A percentile compares a stretch with the other conserved stretches of the same genome.
These are phyloP conservation scores for Hydrotaea diabolus DNA, from an alignment of 2,888 invertebrate genomes.

Conservation along the genomic window DNA sequence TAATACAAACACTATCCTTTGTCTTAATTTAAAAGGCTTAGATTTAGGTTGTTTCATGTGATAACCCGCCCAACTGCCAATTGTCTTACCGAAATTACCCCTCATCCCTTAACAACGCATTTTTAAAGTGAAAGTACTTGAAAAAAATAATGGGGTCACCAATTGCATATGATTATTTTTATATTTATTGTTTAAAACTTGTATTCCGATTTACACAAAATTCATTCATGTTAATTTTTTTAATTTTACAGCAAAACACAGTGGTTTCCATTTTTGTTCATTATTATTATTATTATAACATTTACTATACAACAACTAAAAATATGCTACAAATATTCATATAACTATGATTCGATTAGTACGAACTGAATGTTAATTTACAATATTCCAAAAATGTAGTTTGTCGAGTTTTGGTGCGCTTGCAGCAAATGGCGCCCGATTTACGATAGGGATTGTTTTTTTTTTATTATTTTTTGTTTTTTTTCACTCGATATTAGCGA, in stretches of 20 bases:
- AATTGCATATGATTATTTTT: constrained; percentile 11
- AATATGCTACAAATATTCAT: constrained; percentile 60
- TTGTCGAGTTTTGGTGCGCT: no score
- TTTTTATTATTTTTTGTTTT: background rate
- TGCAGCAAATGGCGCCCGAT: no score
- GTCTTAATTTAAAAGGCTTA: no score
- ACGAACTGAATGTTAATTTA: constrained; percentile 19
- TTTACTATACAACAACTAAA: constrained; percentile 54
- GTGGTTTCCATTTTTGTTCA: constrained; percentile 41
- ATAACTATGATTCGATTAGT: constrained; percentile 23
- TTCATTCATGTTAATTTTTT: constrained; percentile 12
- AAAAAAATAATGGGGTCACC: background rate
- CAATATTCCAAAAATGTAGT: background rate
- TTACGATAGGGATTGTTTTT: no score
- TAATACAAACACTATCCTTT: no score
- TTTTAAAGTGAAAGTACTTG: background rate
- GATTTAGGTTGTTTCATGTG: no score
- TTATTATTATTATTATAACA: no score
- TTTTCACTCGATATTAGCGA: no score
- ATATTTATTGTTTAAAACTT: constrained; percentile 22
- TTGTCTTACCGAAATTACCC: no score
- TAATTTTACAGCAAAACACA: constrained; percentile 40
- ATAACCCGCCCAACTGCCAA: no score
- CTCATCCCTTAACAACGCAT: no score
- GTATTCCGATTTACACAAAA: constrained; percentile 16